These are phyloP conservation scores for Aphelinus certus DNA, from an alignment of 1,140 invertebrate species.

Conservation along the genomic window DNA sequence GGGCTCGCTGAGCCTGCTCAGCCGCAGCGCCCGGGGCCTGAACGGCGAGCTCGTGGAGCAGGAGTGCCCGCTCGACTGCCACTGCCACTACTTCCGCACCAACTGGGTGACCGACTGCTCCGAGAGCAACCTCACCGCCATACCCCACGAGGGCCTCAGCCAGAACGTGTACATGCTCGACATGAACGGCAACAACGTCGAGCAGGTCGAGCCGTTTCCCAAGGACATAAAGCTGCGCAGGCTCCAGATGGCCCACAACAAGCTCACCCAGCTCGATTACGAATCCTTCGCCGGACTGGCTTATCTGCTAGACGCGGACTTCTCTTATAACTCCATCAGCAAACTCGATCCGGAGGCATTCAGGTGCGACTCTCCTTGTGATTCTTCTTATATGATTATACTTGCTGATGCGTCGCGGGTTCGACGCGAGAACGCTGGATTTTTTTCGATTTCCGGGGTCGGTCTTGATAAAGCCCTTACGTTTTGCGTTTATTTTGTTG, in stretches of 20 bases:
- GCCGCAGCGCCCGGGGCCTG: conserved; percentile 50
- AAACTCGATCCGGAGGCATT: conserved; percentile 74
- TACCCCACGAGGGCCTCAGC: conserved; percentile 75
- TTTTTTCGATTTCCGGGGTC: too few relatives aligned
- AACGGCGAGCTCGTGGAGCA: conserved; percentile 73
- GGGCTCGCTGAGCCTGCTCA: conserved; percentile 42
- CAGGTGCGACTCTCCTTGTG: conserved; percentile 63
- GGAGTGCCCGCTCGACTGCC: conserved; percentile 77
- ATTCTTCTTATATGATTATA: too few relatives aligned
- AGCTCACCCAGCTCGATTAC: conserved; percentile 69
- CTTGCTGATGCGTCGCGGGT: too few relatives aligned
- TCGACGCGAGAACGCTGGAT: too few relatives aligned
- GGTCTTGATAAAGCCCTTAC: too few relatives aligned
- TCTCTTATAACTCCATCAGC: conserved; percentile 73
- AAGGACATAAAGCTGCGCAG: conserved; percentile 74
- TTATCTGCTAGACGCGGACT: conserved; percentile 76
- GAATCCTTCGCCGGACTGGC: conserved; percentile 72
- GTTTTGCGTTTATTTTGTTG: too few relatives aligned
- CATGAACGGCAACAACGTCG: conserved; percentile 76
- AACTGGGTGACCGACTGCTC: conserved; percentile 83
- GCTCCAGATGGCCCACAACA: conserved; percentile 76
- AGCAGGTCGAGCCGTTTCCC: conserved; percentile 70
- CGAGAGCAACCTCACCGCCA: conserved; percentile 76
- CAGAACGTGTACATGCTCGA: conserved; percentile 77
- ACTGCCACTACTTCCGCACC: conserved; percentile 80